phyloP scores from a whole-genome alignment of 1,140 invertebrate species.

The Ericerus pela region DNA sequence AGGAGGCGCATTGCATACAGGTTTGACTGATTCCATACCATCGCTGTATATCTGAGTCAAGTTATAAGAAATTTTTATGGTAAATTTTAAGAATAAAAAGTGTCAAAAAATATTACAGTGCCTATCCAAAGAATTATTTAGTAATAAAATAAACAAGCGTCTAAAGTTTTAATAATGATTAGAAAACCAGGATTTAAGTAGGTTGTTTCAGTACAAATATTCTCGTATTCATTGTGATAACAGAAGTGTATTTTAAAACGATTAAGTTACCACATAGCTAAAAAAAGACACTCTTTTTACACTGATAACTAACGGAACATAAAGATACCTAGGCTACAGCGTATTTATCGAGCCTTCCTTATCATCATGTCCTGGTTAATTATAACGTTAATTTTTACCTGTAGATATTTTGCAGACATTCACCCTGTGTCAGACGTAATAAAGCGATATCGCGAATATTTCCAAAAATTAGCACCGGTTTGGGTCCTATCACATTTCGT shows the following conservation, averaged over 20 bases:
- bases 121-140: too few relatives aligned
- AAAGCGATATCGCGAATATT: constrained; percentile 26
- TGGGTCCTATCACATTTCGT: constrained; percentile 30
- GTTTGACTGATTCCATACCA: too few relatives aligned
- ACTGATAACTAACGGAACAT: background rate
- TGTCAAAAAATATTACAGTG: too few relatives aligned
- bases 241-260: background rate
- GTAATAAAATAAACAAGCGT: too few relatives aligned
- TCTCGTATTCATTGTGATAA: too few relatives aligned
- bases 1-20: too few relatives aligned
- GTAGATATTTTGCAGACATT: constrained; percentile 23
- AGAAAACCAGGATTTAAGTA: too few relatives aligned
- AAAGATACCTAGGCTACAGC: background rate
- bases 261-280: background rate
- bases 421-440: constrained; percentile 18
- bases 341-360: background rate
- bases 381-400: constrained; percentile 20
- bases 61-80: too few relatives aligned
- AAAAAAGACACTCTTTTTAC: background rate
- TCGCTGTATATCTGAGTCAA: too few relatives aligned
- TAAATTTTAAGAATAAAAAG: too few relatives aligned
- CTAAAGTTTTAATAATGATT: too few relatives aligned
- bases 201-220: too few relatives aligned
- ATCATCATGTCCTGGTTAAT: background rate
- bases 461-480: constrained; percentile 34